Base-by-base conservation (phyloP, 2,797 vertebrate species). In the Cuniculus paca region DNA sequence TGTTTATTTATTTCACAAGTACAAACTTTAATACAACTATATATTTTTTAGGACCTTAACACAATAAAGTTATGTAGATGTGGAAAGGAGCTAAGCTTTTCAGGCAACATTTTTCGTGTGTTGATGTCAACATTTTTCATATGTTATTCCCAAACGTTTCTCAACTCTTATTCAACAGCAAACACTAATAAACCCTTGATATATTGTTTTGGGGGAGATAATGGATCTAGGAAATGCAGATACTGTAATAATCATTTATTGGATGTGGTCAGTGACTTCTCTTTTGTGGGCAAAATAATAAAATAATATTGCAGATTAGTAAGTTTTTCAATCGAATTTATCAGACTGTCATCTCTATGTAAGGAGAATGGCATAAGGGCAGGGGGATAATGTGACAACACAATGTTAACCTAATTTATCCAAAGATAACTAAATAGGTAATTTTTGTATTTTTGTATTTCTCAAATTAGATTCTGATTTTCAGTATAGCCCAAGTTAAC, bases 61-160 rank as follows among this genome's bases (percentile, higher is more conserved):
- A n/a, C 19, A 85, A 56, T 68, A 39, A 68, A 31, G 13, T 80
- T 50, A 90, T 2, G 5, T 45, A 28, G 42, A 6, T 34, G 3
- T 94, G 24, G 22, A 22, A 45, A 36, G 78, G 6, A 87, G 10
- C 19, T 65, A 42, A 94, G 26, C 5, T 28, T 92, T 94, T 20
- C 22, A 80, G 31, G 24, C 12, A 63, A 63, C 60, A 34, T 63
- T 63, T 56, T 60, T 60, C 11, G 24, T 28, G 28, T 28, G 9
- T 60, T 60, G 24, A 60, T 9, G 28, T 60, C 58, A 60, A 60
- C 24, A 28, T 60, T 26, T 78, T 89, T 95, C 24, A 95, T 91
- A 39, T 91, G 16, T 75, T 80, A 31, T 52, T 95, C 84, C 34
- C 39, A 92, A 75, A 70, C 28, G 20, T 77, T 48, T 94, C n/a